A percentile compares a stretch with the other conserved stretches of the same genome.
These are phyloP conservation scores for Falco berigora DNA, from an alignment of 2,797 vertebrate species.

Conservation along the genomic window DNA sequence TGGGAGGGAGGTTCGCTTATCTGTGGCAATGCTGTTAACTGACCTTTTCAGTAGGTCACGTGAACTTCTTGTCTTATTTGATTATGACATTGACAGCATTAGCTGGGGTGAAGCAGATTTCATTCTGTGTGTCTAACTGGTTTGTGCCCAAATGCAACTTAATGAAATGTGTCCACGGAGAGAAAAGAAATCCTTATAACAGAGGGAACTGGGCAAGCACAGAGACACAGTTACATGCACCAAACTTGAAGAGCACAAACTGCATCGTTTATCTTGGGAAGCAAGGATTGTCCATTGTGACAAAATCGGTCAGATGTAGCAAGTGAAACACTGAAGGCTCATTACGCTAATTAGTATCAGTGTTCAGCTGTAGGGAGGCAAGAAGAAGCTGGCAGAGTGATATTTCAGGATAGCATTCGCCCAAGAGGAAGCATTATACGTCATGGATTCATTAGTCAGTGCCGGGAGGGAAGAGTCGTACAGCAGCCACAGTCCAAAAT, in stretches of 20 bases:
- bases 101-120: neutral
- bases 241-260: neutral
- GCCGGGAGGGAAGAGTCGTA: neutral
- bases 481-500: neutral
- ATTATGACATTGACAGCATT: neutral
- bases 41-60: neutral
- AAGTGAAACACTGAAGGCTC: conserved; percentile 33
- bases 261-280: conserved; percentile 29
- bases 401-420: neutral
- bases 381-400: neutral
- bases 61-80: neutral
- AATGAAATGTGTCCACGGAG: neutral
- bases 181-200: neutral
- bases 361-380: conserved; percentile 1
- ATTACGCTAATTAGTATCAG: conserved; percentile 50
- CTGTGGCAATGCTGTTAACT: neutral
- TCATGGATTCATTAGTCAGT: conserved; percentile 13
- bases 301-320: conserved; percentile 50
- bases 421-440: neutral
- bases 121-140: neutral
- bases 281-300: neutral
- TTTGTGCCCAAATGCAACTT: neutral
- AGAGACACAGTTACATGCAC: neutral
- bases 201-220: neutral
- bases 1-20: neutral